Base-by-base conservation (phyloP, 2,113 vertebrate species). In the Sialia sialis region DNA sequence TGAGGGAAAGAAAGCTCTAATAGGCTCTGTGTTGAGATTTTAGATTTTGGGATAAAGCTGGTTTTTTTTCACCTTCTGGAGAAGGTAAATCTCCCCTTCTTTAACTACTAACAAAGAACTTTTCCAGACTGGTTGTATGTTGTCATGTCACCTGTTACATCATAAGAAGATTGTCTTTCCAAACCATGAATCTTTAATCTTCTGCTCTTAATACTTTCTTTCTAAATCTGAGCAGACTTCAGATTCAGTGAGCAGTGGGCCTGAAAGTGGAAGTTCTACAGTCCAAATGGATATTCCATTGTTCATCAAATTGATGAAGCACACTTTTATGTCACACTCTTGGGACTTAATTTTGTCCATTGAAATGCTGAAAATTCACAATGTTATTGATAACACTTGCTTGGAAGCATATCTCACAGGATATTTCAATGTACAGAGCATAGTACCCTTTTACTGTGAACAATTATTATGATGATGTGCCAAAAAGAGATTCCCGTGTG, bases 131-230 rank as follows among this genome's bases (percentile, higher is more conserved):
- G 89, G 19, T n/a, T 74, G 27, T 73, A 36, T 60, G 86, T 79
- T 94, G 52, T 75, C 80, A 18, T 90, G 88, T 95, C 76, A 93
- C 59, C 76, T 91, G 80, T 96, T 93, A 94, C 93, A 83, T 97
- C 92, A 94, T 97, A 97, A 97, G 96, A 75, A 95, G 95, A 95
- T 97, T 97, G 62, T 70, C 16, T 72, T 92, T 95, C 69, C 85
- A 91, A 93, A 90, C 56, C 95, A 83, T 56, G 81, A 91, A 78
- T 87, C 93, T 93, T 95, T 96, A 96, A 95, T 96, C 96, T 96
- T 91, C 89, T 94, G 30, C 54, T 86, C 72, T 91, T 95, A 97
- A 95, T 93, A 58, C 95, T 80, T 87, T 75, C 84, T 90, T 94
- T 96, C 90, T 95, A 95, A 95, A 91, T 92, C 86, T 90, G 72